These are phyloP conservation scores for Cephalopterus ornatus DNA, from an alignment of 2,113 vertebrate species.

Conservation along the genomic window DNA sequence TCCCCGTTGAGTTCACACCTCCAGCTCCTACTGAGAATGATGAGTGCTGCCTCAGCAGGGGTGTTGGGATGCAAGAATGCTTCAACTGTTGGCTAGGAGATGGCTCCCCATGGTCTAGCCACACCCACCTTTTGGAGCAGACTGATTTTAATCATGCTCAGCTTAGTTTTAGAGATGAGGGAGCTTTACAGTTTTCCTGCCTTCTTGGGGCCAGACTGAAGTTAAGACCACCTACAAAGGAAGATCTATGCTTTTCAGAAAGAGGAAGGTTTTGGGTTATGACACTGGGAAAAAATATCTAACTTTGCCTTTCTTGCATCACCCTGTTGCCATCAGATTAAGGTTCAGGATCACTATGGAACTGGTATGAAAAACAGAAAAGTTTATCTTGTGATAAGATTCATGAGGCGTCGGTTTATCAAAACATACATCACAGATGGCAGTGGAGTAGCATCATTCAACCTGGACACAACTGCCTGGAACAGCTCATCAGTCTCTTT, in stretches of 20 bases:
- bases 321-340: slow-evolving; percentile 21
- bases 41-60: background rate
- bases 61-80: background rate
- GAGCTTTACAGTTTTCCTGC: background rate
- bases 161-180: background rate
- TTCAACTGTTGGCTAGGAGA: background rate
- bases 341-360: slow-evolving; percentile 50
- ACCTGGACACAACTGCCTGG: slow-evolving; percentile 51
- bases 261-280: background rate
- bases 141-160: background rate
- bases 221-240: background rate
- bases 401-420: slow-evolving; percentile 37
- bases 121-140: background rate
- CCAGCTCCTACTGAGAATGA: background rate
- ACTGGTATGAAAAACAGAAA: slow-evolving; percentile 40
- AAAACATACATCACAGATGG: slow-evolving; percentile 53
- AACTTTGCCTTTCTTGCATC: background rate
- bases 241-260: background rate
- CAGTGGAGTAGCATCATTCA: slow-evolving; percentile 30
- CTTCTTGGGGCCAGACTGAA: background rate
- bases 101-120: background rate
- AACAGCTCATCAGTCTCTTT: slow-evolving; percentile 47
- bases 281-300: background rate
- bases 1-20: background rate
- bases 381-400: slow-evolving; percentile 44